Evolutionary conservation across 2,113 vertebrate genomes (phyloP), one percentile per base, ranked within the genome.

Genomic region (Heptranchias perlo): DNA sequence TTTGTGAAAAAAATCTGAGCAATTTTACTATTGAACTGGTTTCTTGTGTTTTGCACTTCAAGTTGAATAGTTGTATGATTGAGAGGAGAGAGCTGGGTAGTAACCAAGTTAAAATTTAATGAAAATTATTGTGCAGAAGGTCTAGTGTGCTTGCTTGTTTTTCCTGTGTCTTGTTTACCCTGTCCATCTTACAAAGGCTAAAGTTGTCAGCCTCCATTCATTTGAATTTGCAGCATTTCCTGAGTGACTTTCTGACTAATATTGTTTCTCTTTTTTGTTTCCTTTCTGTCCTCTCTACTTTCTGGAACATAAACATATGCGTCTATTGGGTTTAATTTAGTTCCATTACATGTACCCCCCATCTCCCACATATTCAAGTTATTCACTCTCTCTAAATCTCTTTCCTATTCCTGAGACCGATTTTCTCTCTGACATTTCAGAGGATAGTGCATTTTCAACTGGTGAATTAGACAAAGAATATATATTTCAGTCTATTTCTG

Each of bases 351-450:
- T 98, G 97, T 98, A 98, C 96, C 97, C 98, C 0, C 97, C 98
- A n/a, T 98, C 98, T 94, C 98, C 98, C 94, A 98, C 98, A 89
- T 97, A 97, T 96, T 97, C 97, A 84, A 96, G 97, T 96, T 97
- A 98, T 97, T 98, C 97, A 96, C 97, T 98, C 96, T 97, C 97
- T 52, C 97, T 97, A 96, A 97, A 97, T 96, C 97, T 98, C 21
- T 97, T 98, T 96, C 97, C 98, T 58, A 98, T 99, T 97, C 98
- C 97, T 0, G 99, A 99, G 97, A 96, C 98, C 4, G 98, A 99
- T 96, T 96, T 98, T 91, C 97, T 99, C 95, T 99, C 99, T 64
- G 99, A 99, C 97, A 98, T 99, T 98, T 99, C 98, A 0, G 98
- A 99, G 97, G 98, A 99, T 69, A 98, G 98, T 96, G 96, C 97